A percentile compares a stretch with the other conserved stretches of the same genome.
Conservation (phyloP, 2,888 invertebrate genomes). For the Gortyna flavago region DNA sequence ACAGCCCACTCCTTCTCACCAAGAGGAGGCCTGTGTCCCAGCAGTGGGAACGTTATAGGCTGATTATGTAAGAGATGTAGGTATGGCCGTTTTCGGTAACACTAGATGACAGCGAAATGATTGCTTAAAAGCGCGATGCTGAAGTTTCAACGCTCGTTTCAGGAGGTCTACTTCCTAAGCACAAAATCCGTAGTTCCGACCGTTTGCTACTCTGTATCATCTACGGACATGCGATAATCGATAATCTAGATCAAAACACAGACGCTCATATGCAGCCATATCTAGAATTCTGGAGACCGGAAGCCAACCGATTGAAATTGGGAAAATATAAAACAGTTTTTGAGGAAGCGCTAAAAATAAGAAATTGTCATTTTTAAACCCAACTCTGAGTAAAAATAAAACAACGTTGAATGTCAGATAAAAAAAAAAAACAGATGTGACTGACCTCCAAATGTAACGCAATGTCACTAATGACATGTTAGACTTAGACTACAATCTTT, state of each 20-base stretch:
- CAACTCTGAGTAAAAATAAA: conserved; percentile 19
- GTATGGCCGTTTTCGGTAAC: background rate
- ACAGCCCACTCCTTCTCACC: too few relatives aligned
- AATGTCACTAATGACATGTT: conserved; percentile 34
- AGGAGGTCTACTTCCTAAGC: background rate
- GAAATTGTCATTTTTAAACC: background rate
- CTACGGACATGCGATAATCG: background rate
- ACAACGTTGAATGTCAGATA: conserved; percentile 37
- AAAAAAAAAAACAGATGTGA: conserved; percentile 40
- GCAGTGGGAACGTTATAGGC: background rate
- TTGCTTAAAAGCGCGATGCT: background rate
- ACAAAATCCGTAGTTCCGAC: background rate
- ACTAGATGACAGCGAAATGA: background rate
- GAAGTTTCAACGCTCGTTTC: background rate
- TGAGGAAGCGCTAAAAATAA: conserved; percentile 5
- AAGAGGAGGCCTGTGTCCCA: background rate
- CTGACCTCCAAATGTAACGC: conserved; percentile 25
- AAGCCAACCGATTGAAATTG: background rate
- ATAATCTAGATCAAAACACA: conserved; percentile 6
- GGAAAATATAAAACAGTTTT: background rate
- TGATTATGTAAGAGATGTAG: background rate
- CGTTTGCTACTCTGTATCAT: background rate
- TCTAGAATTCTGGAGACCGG: conserved; percentile 7
- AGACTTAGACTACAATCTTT: conserved; percentile 17
- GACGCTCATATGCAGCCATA: background rate